Evolutionary conservation across 2,888 invertebrate genomes (phyloP), one percentile per base, ranked within the genome.

Genomic region (Ischnura elegans): DNA sequence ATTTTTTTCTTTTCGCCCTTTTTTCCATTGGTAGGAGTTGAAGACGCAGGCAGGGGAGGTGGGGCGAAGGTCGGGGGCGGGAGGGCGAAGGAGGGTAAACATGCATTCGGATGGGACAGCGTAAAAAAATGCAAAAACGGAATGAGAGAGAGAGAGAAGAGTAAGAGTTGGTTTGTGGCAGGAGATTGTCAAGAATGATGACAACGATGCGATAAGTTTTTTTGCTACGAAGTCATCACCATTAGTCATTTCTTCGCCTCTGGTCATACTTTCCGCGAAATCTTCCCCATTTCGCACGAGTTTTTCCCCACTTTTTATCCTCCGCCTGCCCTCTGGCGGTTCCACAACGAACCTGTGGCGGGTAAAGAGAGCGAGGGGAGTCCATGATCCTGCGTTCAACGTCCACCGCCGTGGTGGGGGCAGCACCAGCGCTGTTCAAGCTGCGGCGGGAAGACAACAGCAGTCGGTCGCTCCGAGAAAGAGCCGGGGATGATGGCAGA

Each of bases 321-420:
- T 76, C 76, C 76, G 10, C 76, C 76, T 76, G 76, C 76, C 76
- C 76, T 76, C 76, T 76, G 76, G 76, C 76, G 76, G 76, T 76
- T 76, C 36, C 36, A 8, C 76, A 10, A 25, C 76, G 76, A 76
- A 76, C 76, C 25, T 13, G 76, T 13, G 76, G 76, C 76, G 76
- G 29, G 10, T 36, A 36, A 36, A 76, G 76, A 76, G 6, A 16
- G 36, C 0, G 76, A 6, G 76, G 76, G 76, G 29, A 36, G 76
- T 76, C n/a, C 76, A 76, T 76, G 29, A 76, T 76, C 76, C 36
- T 76, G 76, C 76, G 76, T 76, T 76, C 76, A 36, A 8, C 76
- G 76, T 76, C 76, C 76, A 76, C 76, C 25, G 29, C 36, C 76
- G 76, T 76, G 76, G 76, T 76, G 76, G 76, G 76, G 76, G 76